Evolutionary conservation across 2,888 invertebrate genomes (phyloP), one percentile per base, ranked within the genome.

Genomic region (Microctonus brassicae): DNA sequence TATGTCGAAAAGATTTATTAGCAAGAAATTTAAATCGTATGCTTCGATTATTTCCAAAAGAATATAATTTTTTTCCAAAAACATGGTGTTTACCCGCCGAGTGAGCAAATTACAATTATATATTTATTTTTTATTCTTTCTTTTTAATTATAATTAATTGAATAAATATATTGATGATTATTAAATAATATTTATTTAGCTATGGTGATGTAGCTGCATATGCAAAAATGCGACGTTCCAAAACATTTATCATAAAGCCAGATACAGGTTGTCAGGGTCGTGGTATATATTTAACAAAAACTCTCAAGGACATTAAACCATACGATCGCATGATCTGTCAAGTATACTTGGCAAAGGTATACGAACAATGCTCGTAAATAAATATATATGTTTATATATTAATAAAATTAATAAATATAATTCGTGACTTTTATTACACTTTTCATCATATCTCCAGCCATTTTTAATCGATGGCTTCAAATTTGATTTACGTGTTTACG

Each of bases 11-110:
- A 88, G 97, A 97, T 89, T 89, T 96, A 66, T 89, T 97, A 29
- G 96, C 97, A 1, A 90, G 96, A 71, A 97, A 97, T 88, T 90
- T 97, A 73, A 97, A 95, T 86, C 91, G 96, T 78, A 97, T 97
- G 97, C 90, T 93, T 74, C 94, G 95, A 87, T 89, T 95, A 69
- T 97, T 95, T 87, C 96, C 97, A 0, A 93, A 93, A 80, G 97
- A 97, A 76, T 97, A 97, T 86, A 94, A 94, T 83, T 95, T 97
- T 85, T 97, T 96, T 86, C 97, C 97, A 0, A 95, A 94, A 89
- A 96, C 97, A 9, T 97, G 97, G 97, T 95, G 96, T 87, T 91
- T 97, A 77, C 97, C 97, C 29, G 94, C 96, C 22, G 96, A 97
- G 95, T 95, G 89, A 91, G 92, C 42, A 52, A 33, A 64, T 62